Evolutionary conservation across 1,140 invertebrate genomes (phyloP), one percentile per base, ranked within the genome.

Genomic region (Leptinotarsa lineolata): DNA sequence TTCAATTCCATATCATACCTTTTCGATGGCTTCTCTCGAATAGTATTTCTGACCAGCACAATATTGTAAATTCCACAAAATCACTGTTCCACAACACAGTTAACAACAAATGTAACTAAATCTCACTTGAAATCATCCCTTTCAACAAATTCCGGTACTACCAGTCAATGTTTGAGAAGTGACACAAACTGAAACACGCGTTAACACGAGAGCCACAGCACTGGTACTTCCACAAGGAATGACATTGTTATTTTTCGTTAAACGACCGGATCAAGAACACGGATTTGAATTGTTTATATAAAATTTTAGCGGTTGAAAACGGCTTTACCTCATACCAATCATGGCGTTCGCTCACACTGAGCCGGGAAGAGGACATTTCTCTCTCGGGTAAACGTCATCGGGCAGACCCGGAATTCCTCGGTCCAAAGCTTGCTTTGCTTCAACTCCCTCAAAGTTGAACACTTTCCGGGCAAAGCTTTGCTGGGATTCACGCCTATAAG

Each of bases 351-450:
- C 15, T 54, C 48, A 54, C 48, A 54, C 48, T 54, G 48, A 54
- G 48, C 48, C 48, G 48, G 48, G 48, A 54, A 54, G 48, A 54
- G 48, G 48, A 54, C 48, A 54, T 54, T 54, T 54, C 48, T 54
- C 48, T 54, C 48, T 54, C 48, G 48, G 3, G 48, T 54, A 16
- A 54, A 54, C 48, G 48, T 54, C 48, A 54, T 54, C 48, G 48
- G 48, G 48, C 48, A 54, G 48, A 54, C 48, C 48, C 48, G 48
- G 48, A 54, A 54, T 54, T 54, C 48, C 48, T 54, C 48, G 48
- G 48, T 54, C 48, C 48, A 54, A 54, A 54, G 48, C 48, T 54
- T 54, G 48, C 48, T 54, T 54, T 18, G 16, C 15, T 54, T 4
- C 16, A 54, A 39, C n/a, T 54, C 16, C n/a, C n/a, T 18, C 48